Percentiles rank a stretch among this genome's conserved stretches.
phyloP scores from a whole-genome alignment of 2,113 vertebrate genomes.

The Promerops cafer region DNA sequence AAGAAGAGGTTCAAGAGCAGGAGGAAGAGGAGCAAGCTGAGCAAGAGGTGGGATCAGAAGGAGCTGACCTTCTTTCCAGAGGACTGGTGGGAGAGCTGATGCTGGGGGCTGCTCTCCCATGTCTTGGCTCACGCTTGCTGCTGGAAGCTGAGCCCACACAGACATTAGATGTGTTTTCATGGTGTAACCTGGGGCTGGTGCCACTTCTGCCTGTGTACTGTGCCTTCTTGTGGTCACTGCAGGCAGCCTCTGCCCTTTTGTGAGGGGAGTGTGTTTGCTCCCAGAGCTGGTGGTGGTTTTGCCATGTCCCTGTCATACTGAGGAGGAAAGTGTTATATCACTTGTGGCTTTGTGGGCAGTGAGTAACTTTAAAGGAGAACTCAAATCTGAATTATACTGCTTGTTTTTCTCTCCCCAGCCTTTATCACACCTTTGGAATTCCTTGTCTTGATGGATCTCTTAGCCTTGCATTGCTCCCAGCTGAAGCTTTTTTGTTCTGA shows the following conservation, averaged over 20 bases:
- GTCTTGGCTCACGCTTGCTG: neutral
- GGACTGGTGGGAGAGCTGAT: neutral
- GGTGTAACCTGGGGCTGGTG: neutral
- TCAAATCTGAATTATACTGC: neutral
- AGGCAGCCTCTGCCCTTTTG: neutral
- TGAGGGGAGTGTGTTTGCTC: neutral
- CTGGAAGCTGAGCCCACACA: neutral
- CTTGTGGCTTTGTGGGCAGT: neutral
- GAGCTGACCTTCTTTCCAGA: neutral
- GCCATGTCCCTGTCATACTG: neutral
- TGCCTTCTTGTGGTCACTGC: neutral
- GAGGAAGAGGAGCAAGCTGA: constrained; percentile 65
- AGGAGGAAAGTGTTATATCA: neutral
- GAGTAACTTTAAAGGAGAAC: neutral
- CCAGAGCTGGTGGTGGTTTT: neutral
- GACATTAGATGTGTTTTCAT: neutral
- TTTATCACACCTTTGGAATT: neutral
- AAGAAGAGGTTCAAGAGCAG: constrained; percentile 32
- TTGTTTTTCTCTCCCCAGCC: neutral
- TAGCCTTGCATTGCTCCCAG: neutral
- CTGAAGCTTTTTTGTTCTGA: neutral
- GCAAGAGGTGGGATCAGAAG: constrained; percentile 71
- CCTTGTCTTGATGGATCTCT: neutral
- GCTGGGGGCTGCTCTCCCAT: neutral
- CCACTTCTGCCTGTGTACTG: neutral